Conservation (phyloP, 1,140 invertebrate species). For the Frieseomelitta varia region DNA sequence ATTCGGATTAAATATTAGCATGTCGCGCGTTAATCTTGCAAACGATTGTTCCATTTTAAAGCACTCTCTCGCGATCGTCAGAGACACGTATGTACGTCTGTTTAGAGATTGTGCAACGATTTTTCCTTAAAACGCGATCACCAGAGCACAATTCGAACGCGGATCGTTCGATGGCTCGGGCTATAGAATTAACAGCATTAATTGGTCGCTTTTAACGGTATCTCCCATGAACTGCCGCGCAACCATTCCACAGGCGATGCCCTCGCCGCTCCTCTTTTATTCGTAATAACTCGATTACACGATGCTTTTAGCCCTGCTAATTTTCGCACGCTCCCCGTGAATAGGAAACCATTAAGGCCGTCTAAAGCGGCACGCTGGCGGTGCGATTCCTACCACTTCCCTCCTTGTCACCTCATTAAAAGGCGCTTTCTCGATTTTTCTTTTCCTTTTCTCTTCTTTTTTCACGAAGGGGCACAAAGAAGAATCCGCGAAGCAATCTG, state of each 20-base stretch:
- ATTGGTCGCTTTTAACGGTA: slow-evolving; percentile 76
- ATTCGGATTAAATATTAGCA: no score
- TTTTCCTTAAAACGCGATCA: neutral
- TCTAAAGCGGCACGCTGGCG: slow-evolving; percentile 34
- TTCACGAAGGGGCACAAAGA: neutral
- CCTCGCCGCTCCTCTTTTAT: slow-evolving; percentile 70
- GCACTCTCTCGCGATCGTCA: no score
- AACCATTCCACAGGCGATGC: slow-evolving; percentile 55
- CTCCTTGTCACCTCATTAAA: slow-evolving; percentile 7
- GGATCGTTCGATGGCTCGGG: slow-evolving; percentile 42
- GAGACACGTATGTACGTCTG: no score
- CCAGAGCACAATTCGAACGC: slow-evolving; percentile 20
- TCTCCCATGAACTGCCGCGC: slow-evolving; percentile 47
- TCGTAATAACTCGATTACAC: slow-evolving; percentile 75
- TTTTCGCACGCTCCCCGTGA: slow-evolving; percentile 66
- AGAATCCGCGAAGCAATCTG: slow-evolving; percentile 1
- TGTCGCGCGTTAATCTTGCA: no score
- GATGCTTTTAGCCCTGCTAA: slow-evolving; percentile 69
- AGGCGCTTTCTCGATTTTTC: slow-evolving; percentile 3
- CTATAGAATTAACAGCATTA: slow-evolving; percentile 76
- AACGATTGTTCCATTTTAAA: no score
- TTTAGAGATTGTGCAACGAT: no score
- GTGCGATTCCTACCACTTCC: slow-evolving; percentile 7
- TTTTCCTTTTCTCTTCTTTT: neutral
- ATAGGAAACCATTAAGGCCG: slow-evolving; percentile 64